A percentile compares a stretch with the other conserved stretches of the same genome.
phyloP scores from a whole-genome alignment of 1,140 invertebrate genomes.

The Trigoniulus corallinus region DNA sequence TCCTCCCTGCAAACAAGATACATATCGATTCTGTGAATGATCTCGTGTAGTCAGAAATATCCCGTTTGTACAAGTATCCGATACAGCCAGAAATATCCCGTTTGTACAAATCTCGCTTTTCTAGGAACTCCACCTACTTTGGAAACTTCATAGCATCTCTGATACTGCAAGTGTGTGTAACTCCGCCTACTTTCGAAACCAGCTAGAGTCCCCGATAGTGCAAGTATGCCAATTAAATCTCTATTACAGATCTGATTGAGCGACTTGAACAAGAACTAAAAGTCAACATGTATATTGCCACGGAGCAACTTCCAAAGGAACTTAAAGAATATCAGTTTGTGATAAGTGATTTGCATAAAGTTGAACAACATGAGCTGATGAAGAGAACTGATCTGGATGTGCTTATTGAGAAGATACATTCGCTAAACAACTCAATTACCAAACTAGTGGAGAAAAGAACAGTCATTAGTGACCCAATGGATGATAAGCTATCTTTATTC shows the following conservation, averaged over 20 bases:
- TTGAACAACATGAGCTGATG: constrained; percentile 45
- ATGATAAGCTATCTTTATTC: constrained; percentile 63
- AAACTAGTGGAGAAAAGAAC: constrained; percentile 32
- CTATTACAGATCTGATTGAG: constrained; percentile 35
- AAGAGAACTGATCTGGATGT: constrained; percentile 45
- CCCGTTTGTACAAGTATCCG: too few species aligned
- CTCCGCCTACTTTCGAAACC: too few species aligned
- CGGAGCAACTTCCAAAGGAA: constrained; percentile 62
- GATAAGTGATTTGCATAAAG: constrained; percentile 45
- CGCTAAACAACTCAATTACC: constrained; percentile 42
- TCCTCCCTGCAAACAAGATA: too few species aligned
- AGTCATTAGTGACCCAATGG: constrained; percentile 30
- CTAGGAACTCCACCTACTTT: too few species aligned
- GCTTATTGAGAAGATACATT: constrained; percentile 42
- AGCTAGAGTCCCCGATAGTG: too few species aligned
- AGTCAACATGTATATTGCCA: constrained; percentile 52
- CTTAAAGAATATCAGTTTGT: constrained; percentile 39
- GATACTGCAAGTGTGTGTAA: too few species aligned
- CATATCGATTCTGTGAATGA: too few species aligned
- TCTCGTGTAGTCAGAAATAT: too few species aligned
- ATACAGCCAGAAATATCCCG: too few species aligned
- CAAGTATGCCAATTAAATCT: not conserved
- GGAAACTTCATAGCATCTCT: too few species aligned
- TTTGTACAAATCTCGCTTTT: too few species aligned
- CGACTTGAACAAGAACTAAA: constrained; percentile 58